Evolutionary conservation across 2,888 invertebrate species (phyloP), one percentile per base, ranked within the genome.

Genomic region (Drosophila acutilabella): DNA sequence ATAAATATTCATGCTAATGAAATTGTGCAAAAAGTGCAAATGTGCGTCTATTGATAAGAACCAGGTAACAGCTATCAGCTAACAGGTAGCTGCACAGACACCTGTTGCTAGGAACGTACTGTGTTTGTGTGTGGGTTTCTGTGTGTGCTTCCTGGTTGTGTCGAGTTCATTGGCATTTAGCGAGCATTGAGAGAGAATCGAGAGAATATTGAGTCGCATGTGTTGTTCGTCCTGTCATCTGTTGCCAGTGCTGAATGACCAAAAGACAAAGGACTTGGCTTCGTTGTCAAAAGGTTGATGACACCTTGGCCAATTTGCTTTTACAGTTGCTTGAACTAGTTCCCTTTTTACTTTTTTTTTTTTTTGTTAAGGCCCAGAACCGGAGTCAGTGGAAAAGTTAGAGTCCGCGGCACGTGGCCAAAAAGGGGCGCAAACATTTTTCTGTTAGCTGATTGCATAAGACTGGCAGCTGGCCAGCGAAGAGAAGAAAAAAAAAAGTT

Each of bases 241-340:
- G 85, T 50, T 80, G 68, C 78, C 66, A 60, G 68, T 30, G 30
- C 30, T 30, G 30, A 30, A 36, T 11, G 36, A 5, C 67, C 67
- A 41, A 62, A 75, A 82, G 76, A 81, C 74, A 89, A 88, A 80
- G 78, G 80, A 82, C 88, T 36, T 20, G 23, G 2, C 11, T 42
- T 2, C 26, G 71, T 70, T 81, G 73, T 72, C 52, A 50, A 74
- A 79, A 84, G 85, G 85, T 89, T 88, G 88, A 85, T 89, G 85
- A 85, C 85, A 87, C 89, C 70, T 75, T 74, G 30, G 60, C 70
- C 71, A 68, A 81, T 38, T 79, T 81, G 85, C 71, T 65, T 82
- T 85, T 88, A 85, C 89, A 85, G 85, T 89, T 85, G 89, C 81
- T 74, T 88, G 88, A 75, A 89, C 89, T 84, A 84, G 83, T 84